Conservation (phyloP, 2,113 vertebrate species). For the Rhea pennata region DNA sequence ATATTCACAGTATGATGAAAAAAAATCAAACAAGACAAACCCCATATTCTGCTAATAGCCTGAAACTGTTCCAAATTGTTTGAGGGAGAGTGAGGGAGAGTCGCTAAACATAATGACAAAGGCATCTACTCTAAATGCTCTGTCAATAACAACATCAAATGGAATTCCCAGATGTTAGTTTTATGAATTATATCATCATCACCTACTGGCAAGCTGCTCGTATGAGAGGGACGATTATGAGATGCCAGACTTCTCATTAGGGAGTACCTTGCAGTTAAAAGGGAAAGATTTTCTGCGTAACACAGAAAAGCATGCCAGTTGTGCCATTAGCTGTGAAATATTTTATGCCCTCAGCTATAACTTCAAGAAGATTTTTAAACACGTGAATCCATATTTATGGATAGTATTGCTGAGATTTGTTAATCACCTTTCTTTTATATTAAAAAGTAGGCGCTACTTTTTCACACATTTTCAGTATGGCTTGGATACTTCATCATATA, state of each 20-base stretch:
- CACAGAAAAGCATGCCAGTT: neutral
- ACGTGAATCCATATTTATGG: neutral
- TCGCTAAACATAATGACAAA: neutral
- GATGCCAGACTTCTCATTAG: neutral
- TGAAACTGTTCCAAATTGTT: neutral
- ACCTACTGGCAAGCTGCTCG: neutral
- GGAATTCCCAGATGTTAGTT: constrained; percentile 4
- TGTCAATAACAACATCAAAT: constrained; percentile 8
- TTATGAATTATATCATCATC: neutral
- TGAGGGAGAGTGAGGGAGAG: neutral
- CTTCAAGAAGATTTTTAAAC: neutral
- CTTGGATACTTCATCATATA: neutral
- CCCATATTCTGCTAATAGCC: neutral
- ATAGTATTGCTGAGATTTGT: neutral
- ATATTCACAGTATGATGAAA: neutral
- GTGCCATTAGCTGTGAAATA: neutral
- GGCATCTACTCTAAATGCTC: neutral
- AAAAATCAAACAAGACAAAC: neutral
- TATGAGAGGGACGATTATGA: neutral
- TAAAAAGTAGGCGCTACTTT: neutral
- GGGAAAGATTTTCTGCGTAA: neutral
- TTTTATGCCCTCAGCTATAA: neutral
- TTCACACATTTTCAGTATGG: neutral
- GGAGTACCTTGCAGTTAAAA: neutral
- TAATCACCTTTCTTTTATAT: neutral